These are phyloP conservation scores for Tonatia bakeri DNA, from an alignment of 2,113 vertebrate genomes.

Conservation along the genomic window DNA sequence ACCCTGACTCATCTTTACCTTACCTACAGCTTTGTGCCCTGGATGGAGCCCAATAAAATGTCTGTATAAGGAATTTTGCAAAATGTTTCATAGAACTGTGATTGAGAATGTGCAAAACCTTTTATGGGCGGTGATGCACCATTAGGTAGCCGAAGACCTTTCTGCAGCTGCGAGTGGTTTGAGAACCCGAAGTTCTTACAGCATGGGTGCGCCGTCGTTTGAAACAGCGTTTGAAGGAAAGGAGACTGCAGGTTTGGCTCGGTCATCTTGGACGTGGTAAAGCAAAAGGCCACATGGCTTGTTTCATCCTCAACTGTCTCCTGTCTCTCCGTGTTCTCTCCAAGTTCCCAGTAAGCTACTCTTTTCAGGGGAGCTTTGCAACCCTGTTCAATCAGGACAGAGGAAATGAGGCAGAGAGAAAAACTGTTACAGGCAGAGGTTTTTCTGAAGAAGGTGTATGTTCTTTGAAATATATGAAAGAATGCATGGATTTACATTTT, in stretches of 20 bases:
- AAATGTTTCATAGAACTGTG: neutral
- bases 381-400: neutral
- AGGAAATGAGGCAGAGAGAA: neutral
- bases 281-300: neutral
- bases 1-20: neutral
- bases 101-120: neutral
- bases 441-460: neutral
- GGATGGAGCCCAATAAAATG: neutral
- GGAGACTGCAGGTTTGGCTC: neutral
- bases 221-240: neutral
- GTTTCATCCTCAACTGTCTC: neutral
- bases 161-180: neutral
- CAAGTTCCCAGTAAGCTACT: neutral
- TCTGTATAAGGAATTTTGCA: neutral
- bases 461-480: constrained; percentile 1
- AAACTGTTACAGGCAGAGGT: neutral
- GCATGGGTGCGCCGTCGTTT: neutral
- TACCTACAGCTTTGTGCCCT: neutral
- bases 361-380: neutral
- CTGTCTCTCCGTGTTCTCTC: neutral
- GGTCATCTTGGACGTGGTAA: neutral
- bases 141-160: neutral
- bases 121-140: neutral
- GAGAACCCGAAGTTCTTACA: neutral
- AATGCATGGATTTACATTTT: neutral